These are phyloP conservation scores for Chaenodraco wilsoni DNA, from an alignment of 2,797 vertebrate species.

Conservation along the genomic window DNA sequence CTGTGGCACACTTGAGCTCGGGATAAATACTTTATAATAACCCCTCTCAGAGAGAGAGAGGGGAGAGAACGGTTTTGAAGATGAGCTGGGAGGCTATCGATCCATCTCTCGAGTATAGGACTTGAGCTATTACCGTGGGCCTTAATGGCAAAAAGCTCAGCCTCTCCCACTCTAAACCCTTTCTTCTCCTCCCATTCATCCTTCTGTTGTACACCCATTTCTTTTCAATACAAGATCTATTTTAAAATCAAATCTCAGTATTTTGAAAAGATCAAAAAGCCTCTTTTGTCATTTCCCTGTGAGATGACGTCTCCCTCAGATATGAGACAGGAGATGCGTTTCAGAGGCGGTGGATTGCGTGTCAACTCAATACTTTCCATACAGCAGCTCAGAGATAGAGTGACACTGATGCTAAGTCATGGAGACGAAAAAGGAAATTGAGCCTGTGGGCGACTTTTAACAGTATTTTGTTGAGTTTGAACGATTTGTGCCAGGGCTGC, in stretches of 20 bases:
- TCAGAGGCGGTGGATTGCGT: slow-evolving; percentile 50
- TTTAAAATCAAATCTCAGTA: slow-evolving; percentile 19
- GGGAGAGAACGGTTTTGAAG: slow-evolving; percentile 44
- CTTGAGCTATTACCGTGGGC: slow-evolving; percentile 69
- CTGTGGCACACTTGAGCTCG: slow-evolving; percentile 62
- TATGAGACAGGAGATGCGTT: slow-evolving; percentile 30
- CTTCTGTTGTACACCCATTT: slow-evolving; percentile 11
- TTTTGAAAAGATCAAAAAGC: slow-evolving; percentile 16
- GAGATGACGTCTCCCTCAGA: slow-evolving; percentile 3
- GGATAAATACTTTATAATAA: slow-evolving; percentile 85
- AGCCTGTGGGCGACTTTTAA: neutral
- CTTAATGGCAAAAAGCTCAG: slow-evolving; percentile 64
- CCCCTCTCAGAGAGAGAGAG: slow-evolving; percentile 60
- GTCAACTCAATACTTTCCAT: slow-evolving; percentile 65
- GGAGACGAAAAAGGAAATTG: slow-evolving; percentile 16
- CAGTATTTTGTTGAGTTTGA: slow-evolving; percentile 8
- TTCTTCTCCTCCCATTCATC: slow-evolving; percentile 15
- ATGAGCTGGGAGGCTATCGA: slow-evolving; percentile 74
- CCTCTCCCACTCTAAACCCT: slow-evolving; percentile 48
- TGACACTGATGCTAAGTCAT: slow-evolving; percentile 46
- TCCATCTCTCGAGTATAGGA: slow-evolving; percentile 70
- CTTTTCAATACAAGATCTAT: slow-evolving; percentile 11
- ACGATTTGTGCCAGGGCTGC: neutral
- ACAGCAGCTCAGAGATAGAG: slow-evolving; percentile 53
- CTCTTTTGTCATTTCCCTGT: neutral